phyloP scores from a whole-genome alignment of 1,140 invertebrate genomes.

The Heliconius hewitsoni region DNA sequence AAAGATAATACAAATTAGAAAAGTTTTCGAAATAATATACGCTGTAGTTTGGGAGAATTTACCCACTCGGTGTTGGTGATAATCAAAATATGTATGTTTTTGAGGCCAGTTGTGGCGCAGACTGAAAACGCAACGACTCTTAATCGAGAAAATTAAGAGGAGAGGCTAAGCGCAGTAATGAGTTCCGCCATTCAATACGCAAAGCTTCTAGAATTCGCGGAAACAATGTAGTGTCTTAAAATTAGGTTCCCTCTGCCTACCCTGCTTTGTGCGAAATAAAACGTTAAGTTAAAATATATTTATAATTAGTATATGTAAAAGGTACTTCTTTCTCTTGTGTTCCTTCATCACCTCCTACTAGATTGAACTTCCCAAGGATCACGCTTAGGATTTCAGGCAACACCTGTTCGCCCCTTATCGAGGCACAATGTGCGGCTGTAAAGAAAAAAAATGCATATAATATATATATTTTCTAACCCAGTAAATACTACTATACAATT shows the following conservation, averaged over 20 bases:
- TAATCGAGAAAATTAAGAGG: no score
- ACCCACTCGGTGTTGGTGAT: neutral
- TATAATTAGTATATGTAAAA: neutral
- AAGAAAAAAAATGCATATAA: constrained; percentile 21
- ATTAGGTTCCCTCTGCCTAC: neutral
- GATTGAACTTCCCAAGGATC: constrained; percentile 64
- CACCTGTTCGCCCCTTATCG: constrained; percentile 47
- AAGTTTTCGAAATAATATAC: no score
- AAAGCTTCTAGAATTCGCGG: no score
- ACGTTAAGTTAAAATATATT: neutral
- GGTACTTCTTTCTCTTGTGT: constrained; percentile 60
- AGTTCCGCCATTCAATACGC: no score
- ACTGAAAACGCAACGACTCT: no score
- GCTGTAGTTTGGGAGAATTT: no score
- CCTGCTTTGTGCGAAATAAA: neutral
- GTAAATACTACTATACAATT: no score
- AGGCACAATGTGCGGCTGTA: constrained; percentile 69
- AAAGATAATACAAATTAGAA: neutral
- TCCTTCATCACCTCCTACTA: constrained; percentile 55
- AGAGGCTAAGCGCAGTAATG: no score
- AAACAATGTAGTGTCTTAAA: no score
- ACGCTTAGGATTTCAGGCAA: constrained; percentile 56
- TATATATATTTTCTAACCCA: no score
- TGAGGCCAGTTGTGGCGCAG: no score
- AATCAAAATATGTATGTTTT: no score